These are phyloP conservation scores for Triplophysa tibetana DNA, from an alignment of 2,113 vertebrate genomes.

Conservation along the genomic window DNA sequence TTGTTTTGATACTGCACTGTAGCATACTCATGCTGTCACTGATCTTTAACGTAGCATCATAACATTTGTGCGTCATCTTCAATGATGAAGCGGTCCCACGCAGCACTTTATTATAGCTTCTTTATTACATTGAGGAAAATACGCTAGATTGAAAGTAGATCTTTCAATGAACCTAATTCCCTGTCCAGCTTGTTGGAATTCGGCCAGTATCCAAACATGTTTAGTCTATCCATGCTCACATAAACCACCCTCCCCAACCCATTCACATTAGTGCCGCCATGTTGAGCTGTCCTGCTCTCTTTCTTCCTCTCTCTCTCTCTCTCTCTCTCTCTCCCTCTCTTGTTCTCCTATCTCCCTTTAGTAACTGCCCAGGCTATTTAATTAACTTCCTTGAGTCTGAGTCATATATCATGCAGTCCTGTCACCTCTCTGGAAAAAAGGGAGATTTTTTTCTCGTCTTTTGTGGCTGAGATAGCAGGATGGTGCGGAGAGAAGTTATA, in stretches of 20 bases:
- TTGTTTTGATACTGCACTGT: no score
- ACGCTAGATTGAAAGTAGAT: not conserved
- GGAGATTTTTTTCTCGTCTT: conserved; percentile 57
- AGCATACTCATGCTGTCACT: no score
- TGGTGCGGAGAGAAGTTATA: not conserved
- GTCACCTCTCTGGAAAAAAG: conserved; percentile 64
- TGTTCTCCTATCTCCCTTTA: conserved; percentile 44
- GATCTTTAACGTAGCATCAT: no score
- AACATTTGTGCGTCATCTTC: no score
- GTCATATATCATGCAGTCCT: conserved; percentile 74
- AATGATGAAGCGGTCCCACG: no score
- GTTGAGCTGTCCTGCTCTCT: conserved; percentile 42
- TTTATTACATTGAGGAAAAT: no score
- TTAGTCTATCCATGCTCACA: conserved; percentile 50
- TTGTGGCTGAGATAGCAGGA: conserved; percentile 25
- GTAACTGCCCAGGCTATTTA: conserved; percentile 72
- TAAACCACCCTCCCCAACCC: not conserved
- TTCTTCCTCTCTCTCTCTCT: not conserved
- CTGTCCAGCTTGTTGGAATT: conserved; percentile 4
- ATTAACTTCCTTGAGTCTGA: conserved; percentile 74
- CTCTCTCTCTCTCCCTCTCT: conserved; percentile 10
- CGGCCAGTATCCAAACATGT: conserved; percentile 36
- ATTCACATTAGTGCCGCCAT: conserved; percentile 46
- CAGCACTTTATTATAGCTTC: no score
- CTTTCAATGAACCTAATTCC: not conserved